Base-by-base conservation (phyloP, 2,797 vertebrate species). In the Cryptoblepharus egeriae region DNA sequence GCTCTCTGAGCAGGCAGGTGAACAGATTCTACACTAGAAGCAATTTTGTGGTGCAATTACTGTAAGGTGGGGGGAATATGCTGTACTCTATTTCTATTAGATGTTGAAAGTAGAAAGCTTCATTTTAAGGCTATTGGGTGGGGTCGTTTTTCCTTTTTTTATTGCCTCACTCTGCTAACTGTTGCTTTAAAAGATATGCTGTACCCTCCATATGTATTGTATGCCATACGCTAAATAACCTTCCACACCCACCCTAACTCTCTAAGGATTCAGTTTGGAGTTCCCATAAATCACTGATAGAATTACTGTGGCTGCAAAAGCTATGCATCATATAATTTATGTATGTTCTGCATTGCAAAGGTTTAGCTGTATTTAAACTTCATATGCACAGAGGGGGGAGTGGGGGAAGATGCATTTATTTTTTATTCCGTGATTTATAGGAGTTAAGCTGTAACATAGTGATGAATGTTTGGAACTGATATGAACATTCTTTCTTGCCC, bases 321-420 rank as follows among this genome's bases (percentile, higher is more conserved):
- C 4, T 57, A 35, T 81, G 6, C 22, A 3, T 1, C 74, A 12
- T 60, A 77, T 2, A 72, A 58, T 57, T 84, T 77, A 45, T 52
- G 39, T 0, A 0, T 63, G 63, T 20, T 72, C 57, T 58, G 39
- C 0, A 1, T 16, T 71, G 63, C 58, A 73, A 0, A 80, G 70
- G 30, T 68, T 75, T 75, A 60, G 9, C 1, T 5, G 32, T 65
- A 28, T 82, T 81, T 85, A 10, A 72, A 68, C 28, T 4, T 52
- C 11, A 26, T 49, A 30, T 57, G n/a, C 22, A 67, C 37, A 28
- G 15, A 39, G 57, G 18, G 58, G 24, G 18, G 65, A 75, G 39
- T 55, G 52, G 28, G 39, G 55, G 81, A 49, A 65, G 32, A 37
- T 55, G 28, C 67, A 15, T 63, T 80, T 80, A n/a, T 74, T 55